These are phyloP conservation scores for Amblyopsis hoosieri DNA, from an alignment of 2,797 vertebrate genomes.

Conservation along the genomic window DNA sequence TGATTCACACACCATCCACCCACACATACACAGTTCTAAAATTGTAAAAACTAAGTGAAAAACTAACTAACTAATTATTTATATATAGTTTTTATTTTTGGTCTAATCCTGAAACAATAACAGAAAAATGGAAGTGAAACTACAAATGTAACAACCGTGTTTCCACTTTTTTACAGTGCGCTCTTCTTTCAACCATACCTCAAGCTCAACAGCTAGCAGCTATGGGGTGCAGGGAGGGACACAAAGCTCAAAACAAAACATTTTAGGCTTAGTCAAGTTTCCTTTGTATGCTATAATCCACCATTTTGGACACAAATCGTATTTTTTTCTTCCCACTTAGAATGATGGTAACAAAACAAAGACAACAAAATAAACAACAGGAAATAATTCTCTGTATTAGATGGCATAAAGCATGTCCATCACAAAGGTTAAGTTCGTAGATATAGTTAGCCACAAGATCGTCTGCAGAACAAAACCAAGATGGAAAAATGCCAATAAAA, in stretches of 20 bases:
- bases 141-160: background rate
- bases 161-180: background rate
- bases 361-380: conserved; percentile 61
- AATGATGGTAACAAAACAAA: conserved; percentile 74
- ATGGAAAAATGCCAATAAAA: conserved; percentile 19
- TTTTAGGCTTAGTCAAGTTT: conserved; percentile 44
- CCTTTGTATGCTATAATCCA: conserved; percentile 63
- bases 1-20: conserved; percentile 41
- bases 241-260: conserved; percentile 47
- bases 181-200: background rate
- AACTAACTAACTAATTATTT: too few species aligned
- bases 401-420: conserved; percentile 50
- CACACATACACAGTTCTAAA: conserved; percentile 11
- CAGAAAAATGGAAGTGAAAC: background rate
- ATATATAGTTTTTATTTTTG: too few species aligned
- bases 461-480: too few species aligned
- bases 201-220: conserved; percentile 22
- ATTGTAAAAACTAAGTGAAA: too few species aligned
- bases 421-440: conserved; percentile 34
- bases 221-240: conserved; percentile 56
- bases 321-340: conserved; percentile 65
- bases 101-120: too few species aligned
- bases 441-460: background rate
- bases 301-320: conserved; percentile 63
- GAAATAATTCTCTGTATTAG: conserved; percentile 60